phyloP scores from a whole-genome alignment of 92 coral and sea anemone species.

The Phymanthus crucifer region DNA sequence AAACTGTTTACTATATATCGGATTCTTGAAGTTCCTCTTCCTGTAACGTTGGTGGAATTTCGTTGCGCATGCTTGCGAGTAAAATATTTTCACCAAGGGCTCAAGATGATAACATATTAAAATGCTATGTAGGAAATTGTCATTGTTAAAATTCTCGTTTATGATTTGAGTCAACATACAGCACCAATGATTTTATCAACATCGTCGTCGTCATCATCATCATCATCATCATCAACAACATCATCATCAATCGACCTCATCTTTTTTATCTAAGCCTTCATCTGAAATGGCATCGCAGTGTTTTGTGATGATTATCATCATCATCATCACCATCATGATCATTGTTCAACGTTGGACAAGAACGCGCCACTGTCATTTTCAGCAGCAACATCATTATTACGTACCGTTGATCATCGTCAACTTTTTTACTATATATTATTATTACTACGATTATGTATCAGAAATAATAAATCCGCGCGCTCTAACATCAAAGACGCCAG shows the following conservation, averaged over 20 bases:
- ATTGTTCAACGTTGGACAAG: too few relatives aligned
- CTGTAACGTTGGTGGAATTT: too few relatives aligned
- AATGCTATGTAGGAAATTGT: neutral
- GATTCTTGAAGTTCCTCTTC: too few relatives aligned
- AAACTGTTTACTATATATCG: too few relatives aligned
- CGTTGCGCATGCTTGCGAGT: too few relatives aligned
- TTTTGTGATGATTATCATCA: neutral
- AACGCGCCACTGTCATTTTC: neutral
- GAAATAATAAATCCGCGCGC: too few relatives aligned
- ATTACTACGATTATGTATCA: too few relatives aligned
- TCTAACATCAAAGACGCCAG: too few relatives aligned
- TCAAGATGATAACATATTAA: neutral
- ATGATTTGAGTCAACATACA: neutral
- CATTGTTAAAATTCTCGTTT: too few relatives aligned
- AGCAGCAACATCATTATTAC: neutral
- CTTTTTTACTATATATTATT: neutral
- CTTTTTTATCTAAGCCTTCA: neutral
- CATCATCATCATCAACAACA: neutral
- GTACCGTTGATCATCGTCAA: neutral
- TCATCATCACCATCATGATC: neutral
- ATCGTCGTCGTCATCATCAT: rapidly evolving
- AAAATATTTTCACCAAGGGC: too few relatives aligned
- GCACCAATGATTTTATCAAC: too few relatives aligned
- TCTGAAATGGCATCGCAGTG: neutral
- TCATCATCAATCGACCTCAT: neutral